phyloP scores from a whole-genome alignment of 2,888 invertebrate genomes.

The Dioctria linearis region DNA sequence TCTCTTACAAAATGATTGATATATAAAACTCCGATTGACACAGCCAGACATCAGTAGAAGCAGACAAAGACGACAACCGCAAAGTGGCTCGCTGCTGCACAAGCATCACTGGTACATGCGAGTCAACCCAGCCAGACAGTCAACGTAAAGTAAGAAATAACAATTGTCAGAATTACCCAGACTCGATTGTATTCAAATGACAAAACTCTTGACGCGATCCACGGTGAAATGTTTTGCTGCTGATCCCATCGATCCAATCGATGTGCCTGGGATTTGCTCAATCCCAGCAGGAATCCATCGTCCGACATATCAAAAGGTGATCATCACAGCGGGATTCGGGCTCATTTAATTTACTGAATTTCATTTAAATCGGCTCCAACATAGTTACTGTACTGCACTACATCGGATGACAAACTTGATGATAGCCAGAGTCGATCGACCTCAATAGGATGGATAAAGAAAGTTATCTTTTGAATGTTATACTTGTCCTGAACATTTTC shows the following conservation, averaged over 20 bases:
- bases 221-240: slow-evolving; percentile 16
- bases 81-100: not conserved
- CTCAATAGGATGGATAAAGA: not conserved
- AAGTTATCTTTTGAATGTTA: too few relatives aligned
- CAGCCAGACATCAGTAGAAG: slow-evolving; percentile 10
- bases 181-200: slow-evolving; percentile 49
- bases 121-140: not conserved
- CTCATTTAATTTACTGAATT: slow-evolving; percentile 35
- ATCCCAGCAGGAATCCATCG: not conserved
- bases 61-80: slow-evolving; percentile 16
- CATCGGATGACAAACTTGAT: not conserved
- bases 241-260: slow-evolving; percentile 9
- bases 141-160: slow-evolving; percentile 39
- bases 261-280: not conserved
- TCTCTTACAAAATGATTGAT: slow-evolving; percentile 27
- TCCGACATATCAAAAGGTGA: slow-evolving; percentile 42
- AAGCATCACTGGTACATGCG: not conserved
- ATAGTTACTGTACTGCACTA: not conserved
- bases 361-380: slow-evolving; percentile 38
- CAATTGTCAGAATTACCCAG: slow-evolving; percentile 51
- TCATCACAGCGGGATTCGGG: slow-evolving; percentile 38
- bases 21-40: slow-evolving; percentile 45
- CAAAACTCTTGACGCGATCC: slow-evolving; percentile 46
- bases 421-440: not conserved
- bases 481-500: too few relatives aligned